These are phyloP conservation scores for Orthosia gracilis DNA, from an alignment of 2,888 invertebrate genomes.

Conservation along the genomic window DNA sequence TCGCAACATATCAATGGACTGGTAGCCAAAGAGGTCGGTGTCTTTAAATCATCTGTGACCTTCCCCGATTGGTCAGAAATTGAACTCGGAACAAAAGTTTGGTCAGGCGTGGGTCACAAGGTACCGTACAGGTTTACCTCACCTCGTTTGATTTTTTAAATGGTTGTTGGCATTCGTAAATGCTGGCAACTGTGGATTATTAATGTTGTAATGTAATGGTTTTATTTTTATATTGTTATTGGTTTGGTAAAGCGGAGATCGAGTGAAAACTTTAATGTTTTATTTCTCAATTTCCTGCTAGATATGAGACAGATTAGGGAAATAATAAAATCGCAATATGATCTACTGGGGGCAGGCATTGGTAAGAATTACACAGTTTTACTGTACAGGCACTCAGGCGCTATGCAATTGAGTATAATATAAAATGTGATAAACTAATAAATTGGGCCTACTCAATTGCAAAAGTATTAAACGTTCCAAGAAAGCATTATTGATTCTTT, in stretches of 20 bases:
- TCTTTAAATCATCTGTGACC: conserved; percentile 47
- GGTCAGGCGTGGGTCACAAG: conserved; percentile 61
- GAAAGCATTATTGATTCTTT: too few relatives aligned
- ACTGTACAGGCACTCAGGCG: not conserved
- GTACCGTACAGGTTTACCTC: conserved; percentile 58
- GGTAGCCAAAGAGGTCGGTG: conserved; percentile 32
- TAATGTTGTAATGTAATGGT: conserved; percentile 37
- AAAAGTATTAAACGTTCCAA: not conserved
- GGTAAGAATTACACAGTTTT: conserved; percentile 3
- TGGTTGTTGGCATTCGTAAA: conserved; percentile 31
- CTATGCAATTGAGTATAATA: too few relatives aligned
- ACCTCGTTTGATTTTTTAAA: conserved; percentile 49
- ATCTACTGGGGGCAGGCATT: not conserved
- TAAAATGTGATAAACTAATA: not conserved
- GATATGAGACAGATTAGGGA: conserved; percentile 25
- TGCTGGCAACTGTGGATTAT: conserved; percentile 18
- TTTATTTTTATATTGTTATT: conserved; percentile 19
- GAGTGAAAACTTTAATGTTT: conserved; percentile 21
- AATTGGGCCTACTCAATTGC: not conserved
- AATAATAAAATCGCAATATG: conserved; percentile 1
- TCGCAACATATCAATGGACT: conserved; percentile 49
- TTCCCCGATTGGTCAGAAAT: conserved; percentile 46
- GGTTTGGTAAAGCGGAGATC: conserved; percentile 6
- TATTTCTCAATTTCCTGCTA: conserved; percentile 21
- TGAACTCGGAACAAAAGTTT: conserved; percentile 53